Percentiles rank a stretch among this genome's conserved stretches.
Conservation (phyloP, 1,140 invertebrate genomes). For the Melitaea cinxia region DNA sequence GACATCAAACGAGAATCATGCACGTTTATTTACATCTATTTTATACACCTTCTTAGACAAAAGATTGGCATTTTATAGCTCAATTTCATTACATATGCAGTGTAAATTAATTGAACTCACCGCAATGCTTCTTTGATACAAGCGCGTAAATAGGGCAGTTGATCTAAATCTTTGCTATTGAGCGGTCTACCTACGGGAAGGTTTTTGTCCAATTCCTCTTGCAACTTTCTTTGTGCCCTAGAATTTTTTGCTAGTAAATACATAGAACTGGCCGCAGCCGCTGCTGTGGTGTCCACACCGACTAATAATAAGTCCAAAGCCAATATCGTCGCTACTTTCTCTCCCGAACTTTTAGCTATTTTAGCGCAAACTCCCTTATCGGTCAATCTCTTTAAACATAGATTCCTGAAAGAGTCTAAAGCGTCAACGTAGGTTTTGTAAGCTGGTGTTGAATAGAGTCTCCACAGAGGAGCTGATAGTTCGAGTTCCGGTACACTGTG, state of each 20-base stretch:
- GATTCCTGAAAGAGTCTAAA: slow-evolving; percentile 85
- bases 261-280: slow-evolving; percentile 88
- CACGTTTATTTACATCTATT: neutral
- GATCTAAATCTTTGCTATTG: slow-evolving; percentile 85
- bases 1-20: neutral
- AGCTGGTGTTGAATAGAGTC: slow-evolving; percentile 87
- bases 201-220: slow-evolving; percentile 86
- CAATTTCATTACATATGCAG: neutral
- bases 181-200: slow-evolving; percentile 83
- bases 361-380: slow-evolving; percentile 70
- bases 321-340: slow-evolving; percentile 88
- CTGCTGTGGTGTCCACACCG: slow-evolving; percentile 93
- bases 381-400: slow-evolving; percentile 71
- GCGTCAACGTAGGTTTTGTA: slow-evolving; percentile 89
- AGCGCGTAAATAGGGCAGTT: slow-evolving; percentile 90
- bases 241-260: slow-evolving; percentile 90
- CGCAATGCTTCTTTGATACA: slow-evolving; percentile 95
- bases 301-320: slow-evolving; percentile 93
- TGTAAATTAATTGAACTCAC: slow-evolving; percentile 73
- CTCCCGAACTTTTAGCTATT: slow-evolving; percentile 56
- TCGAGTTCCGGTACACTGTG: slow-evolving; percentile 90
- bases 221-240: slow-evolving; percentile 87
- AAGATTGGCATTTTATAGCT: neutral
- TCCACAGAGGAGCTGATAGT: slow-evolving; percentile 91
- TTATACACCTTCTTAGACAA: neutral